Evolutionary conservation across 2,113 vertebrate species (phyloP), one percentile per base, ranked within the genome.

Genomic region (Aldabrachelys gigantea): DNA sequence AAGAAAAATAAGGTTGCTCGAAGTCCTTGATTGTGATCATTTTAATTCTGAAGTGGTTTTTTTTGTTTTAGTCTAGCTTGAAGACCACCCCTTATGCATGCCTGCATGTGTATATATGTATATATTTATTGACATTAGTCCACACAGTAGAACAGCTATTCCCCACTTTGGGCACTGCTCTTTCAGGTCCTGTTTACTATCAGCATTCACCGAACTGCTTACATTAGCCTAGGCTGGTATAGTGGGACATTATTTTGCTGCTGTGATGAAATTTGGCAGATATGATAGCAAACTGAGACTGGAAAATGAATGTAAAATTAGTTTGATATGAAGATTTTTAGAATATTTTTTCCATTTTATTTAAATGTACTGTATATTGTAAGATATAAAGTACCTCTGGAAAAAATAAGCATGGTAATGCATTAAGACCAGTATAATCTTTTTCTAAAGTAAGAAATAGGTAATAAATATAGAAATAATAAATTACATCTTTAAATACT

Each of bases 181-280:
- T 35, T 95, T 53, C 11, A 11, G 59, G 14, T 54, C 50, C 35
- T 14, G 12, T 5, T 81, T 38, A 24, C n/a, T 3, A 29, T 80
- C 24, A 85, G 0, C 21, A 11, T 27, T 78, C 41, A 2, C 50
- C 0, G 0, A 1, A 0, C 31, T 41, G 79, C 53, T 75, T 8
- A 5, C 3, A 31, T 82, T 1, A 2, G 10, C 79, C 87, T 92
- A 76, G 41, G 44, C 10, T 47, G 8, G 35, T n/a, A n/a, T n/a
- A 69, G 35, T n/a, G 31, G 35, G 62, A 19, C 17, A n/a, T 69
- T 69, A 69, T n/a, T 69, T 69, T n/a, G 35, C 62, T 69, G 4
- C 1, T 11, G n/a, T 17, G 3, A 31, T 88, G 25, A 35, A 53
- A 29, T 25, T 87, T n/a, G 57, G n/a, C 41, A 59, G 14, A 1